Conservation (phyloP, 2,113 vertebrate species). For the Halichoerus grypus region DNA sequence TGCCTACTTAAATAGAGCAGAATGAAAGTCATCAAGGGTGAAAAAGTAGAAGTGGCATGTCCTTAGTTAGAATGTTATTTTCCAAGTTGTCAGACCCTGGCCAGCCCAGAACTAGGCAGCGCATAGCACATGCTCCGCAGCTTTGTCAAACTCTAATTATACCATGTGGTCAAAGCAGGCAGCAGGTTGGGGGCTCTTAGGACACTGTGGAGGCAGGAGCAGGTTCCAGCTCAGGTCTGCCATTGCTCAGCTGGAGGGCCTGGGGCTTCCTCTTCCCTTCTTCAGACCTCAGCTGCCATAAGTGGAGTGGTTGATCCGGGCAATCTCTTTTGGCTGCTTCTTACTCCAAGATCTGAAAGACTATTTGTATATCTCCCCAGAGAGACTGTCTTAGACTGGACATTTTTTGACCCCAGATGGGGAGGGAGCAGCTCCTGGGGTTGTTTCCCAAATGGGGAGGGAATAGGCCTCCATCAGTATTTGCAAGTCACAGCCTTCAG, state of each 20-base stretch:
- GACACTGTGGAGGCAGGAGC: neutral
- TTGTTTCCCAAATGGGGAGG: neutral
- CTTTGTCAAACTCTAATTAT: neutral
- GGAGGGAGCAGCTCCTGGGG: neutral
- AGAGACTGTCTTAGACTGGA: neutral
- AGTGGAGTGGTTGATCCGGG: neutral
- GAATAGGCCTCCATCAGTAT: neutral
- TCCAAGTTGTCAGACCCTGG: neutral
- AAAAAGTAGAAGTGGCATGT: neutral
- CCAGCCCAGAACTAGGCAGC: neutral
- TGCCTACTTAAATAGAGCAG: neutral
- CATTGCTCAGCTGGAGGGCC: neutral
- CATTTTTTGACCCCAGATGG: neutral
- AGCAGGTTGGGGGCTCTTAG: neutral
- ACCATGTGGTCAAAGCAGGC: neutral
- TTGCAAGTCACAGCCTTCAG: neutral
- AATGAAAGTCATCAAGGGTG: neutral
- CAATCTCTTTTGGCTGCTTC: neutral
- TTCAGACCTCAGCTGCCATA: neutral
- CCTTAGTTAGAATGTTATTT: slow-evolving; percentile 22
- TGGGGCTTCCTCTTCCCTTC: neutral
- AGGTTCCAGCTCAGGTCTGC: neutral
- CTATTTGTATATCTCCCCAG: neutral
- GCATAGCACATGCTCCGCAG: neutral
- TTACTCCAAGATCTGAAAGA: neutral